These are phyloP conservation scores for Pagrus major DNA, from an alignment of 2,113 vertebrate genomes.

Conservation along the genomic window DNA sequence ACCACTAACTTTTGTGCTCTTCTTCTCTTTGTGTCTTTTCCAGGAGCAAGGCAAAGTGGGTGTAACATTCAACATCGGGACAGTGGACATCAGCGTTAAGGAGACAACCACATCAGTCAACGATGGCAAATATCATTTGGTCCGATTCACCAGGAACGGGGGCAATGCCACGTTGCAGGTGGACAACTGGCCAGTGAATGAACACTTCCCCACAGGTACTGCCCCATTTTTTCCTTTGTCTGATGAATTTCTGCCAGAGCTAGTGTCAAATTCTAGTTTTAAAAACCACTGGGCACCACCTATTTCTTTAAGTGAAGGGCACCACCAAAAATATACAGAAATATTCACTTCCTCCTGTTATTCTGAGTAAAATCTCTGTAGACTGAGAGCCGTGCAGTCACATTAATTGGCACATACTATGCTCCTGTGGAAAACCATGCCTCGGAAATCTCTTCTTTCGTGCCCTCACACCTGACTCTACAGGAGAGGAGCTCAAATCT, in stretches of 20 bases:
- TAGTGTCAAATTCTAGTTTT: not conserved
- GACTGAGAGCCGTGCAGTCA: conserved; percentile 27
- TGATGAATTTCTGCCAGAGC: not conserved
- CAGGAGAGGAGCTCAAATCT: conserved; percentile 18
- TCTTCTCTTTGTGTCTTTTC: conserved; percentile 39
- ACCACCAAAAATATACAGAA: not conserved
- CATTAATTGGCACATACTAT: conserved; percentile 23
- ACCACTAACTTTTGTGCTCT: not conserved
- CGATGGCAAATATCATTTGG: conserved; percentile 96
- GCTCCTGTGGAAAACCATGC: conserved; percentile 19
- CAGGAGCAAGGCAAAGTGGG: conserved; percentile 97
- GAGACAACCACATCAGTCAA: conserved; percentile 91
- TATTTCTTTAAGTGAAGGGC: conserved; percentile 43
- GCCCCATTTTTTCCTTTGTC: not conserved
- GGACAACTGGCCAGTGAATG: conserved; percentile 96
- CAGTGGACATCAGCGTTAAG: conserved; percentile 96
- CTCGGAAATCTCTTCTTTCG: conserved; percentile 33
- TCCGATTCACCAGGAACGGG: conserved; percentile 95
- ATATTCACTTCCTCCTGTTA: not conserved
- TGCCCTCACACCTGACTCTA: conserved; percentile 45
- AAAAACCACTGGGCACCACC: conserved; percentile 74
- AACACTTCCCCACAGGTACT: conserved; percentile 96
- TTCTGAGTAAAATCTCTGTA: conserved; percentile 5
- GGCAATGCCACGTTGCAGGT: conserved; percentile 97
- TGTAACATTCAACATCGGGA: conserved; percentile 97